These are phyloP conservation scores for Diplazon laetatorius DNA, from an alignment of 2,888 invertebrate species.

Conservation along the genomic window DNA sequence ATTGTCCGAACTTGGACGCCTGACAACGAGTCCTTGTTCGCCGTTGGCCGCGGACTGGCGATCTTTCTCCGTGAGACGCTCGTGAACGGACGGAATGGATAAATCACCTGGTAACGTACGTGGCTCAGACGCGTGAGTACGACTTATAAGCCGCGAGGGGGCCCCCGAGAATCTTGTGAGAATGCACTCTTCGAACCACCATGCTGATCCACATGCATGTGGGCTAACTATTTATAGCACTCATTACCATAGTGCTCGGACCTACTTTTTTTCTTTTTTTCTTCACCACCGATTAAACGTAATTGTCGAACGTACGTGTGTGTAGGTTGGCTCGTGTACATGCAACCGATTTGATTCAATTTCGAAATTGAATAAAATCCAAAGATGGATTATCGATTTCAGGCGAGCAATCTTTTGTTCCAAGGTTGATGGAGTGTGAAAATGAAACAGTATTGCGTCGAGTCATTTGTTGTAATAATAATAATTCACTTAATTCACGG, in stretches of 20 bases:
- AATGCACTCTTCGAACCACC: slow-evolving; percentile 19
- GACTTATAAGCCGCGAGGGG: slow-evolving; percentile 11
- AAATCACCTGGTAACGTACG: slow-evolving; percentile 52
- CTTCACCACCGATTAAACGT: no score
- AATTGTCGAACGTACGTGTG: no score
- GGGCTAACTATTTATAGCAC: neutral
- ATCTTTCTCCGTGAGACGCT: slow-evolving; percentile 21
- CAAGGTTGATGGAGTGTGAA: neutral
- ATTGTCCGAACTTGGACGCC: slow-evolving; percentile 57
- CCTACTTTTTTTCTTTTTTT: neutral
- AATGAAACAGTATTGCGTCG: slow-evolving; percentile 6
- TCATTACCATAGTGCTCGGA: neutral
- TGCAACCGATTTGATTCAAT: no score
- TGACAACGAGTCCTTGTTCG: slow-evolving; percentile 63
- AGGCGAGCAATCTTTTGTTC: neutral
- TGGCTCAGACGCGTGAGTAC: slow-evolving; percentile 51
- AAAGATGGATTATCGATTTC: no score
- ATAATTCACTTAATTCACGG: slow-evolving; percentile 12
- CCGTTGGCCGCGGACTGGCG: slow-evolving; percentile 32
- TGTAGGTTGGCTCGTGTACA: no score
- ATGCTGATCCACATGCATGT: neutral
- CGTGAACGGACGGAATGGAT: slow-evolving; percentile 46
- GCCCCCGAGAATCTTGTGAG: slow-evolving; percentile 32
- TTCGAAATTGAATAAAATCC: no score
- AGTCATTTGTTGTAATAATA: slow-evolving; percentile 19